Percentiles rank a stretch among this genome's conserved stretches.
Evolutionary conservation across 2,113 vertebrate species (phyloP).

Genomic region (Planiliza haematocheilus): DNA sequence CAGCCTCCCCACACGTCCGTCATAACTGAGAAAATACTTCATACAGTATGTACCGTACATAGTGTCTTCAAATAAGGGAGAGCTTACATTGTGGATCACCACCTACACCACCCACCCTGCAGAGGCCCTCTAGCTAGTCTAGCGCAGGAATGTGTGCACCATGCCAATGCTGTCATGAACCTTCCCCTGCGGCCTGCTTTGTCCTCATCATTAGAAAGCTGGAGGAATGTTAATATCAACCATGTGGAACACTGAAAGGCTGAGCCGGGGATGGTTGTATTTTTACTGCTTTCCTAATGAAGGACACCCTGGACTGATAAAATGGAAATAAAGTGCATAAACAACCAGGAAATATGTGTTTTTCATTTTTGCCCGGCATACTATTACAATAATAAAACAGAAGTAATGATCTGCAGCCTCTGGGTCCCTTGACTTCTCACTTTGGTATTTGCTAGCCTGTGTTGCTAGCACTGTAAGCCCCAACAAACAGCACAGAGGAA

Average conservation of each 20-base stretch:
- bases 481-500: constrained; percentile 79
- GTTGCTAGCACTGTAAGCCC: constrained; percentile 66
- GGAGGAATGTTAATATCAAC: constrained; percentile 83
- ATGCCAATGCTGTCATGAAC: constrained; percentile 73
- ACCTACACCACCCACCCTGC: constrained; percentile 29
- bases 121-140: constrained; percentile 57
- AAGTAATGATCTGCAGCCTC: constrained; percentile 53
- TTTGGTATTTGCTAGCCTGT: constrained; percentile 69
- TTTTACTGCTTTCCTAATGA: constrained; percentile 63
- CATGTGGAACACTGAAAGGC: constrained; percentile 73
- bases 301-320: constrained; percentile 4
- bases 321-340: constrained; percentile 56
- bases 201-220: constrained; percentile 76
- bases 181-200: constrained; percentile 62
- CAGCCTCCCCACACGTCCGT: constrained; percentile 45
- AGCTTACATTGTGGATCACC: constrained; percentile 2
- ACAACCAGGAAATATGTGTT: constrained; percentile 38
- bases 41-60: constrained; percentile 32
- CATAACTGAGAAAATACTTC: constrained; percentile 40
- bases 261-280: background rate
- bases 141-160: constrained; percentile 69
- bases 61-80: constrained; percentile 5
- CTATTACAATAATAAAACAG: constrained; percentile 54
- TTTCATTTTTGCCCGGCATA: constrained; percentile 42
- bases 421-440: constrained; percentile 55